phyloP scores from a whole-genome alignment of 2,888 invertebrate species.

The Sphaerolaimus hirsutus region DNA sequence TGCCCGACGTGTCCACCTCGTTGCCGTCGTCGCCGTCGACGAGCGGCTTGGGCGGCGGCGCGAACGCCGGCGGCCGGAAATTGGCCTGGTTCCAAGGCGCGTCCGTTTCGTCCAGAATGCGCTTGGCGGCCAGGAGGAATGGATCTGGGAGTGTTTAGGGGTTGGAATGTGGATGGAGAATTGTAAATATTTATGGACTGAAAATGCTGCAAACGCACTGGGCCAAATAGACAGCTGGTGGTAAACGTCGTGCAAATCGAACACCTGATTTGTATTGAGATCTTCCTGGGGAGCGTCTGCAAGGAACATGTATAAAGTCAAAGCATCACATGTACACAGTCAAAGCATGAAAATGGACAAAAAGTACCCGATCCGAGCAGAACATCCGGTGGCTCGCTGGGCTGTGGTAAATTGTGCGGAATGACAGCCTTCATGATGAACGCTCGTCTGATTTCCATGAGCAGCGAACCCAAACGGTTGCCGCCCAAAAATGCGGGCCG shows the following conservation, averaged over 20 bases:
- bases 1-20: background rate
- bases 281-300: constrained; percentile 20
- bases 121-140: constrained; percentile 13
- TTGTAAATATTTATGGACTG: no score
- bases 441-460: constrained; percentile 22
- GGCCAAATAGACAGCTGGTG: constrained; percentile 17
- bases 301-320: constrained; percentile 15
- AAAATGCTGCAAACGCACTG: no score
- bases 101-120: constrained; percentile 8
- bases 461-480: constrained; percentile 19
- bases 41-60: background rate
- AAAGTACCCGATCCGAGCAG: constrained; percentile 1
- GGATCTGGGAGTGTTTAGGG: constrained; percentile 10
- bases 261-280: constrained; percentile 14
- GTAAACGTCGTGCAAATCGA: constrained; percentile 12
- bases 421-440: constrained; percentile 16
- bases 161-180: background rate
- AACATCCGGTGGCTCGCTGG: constrained; percentile 8
- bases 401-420: constrained; percentile 17
- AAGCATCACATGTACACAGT: background rate
- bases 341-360: background rate
- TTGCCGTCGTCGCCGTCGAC: background rate
- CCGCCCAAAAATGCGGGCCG: constrained; percentile 22
- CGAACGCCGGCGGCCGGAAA: background rate
- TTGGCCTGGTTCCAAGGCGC: constrained; percentile 2